A percentile compares a stretch with the other conserved stretches of the same genome.
Evolutionary conservation across 2,888 invertebrate genomes (phyloP).

Genomic region (Neria commutata): DNA sequence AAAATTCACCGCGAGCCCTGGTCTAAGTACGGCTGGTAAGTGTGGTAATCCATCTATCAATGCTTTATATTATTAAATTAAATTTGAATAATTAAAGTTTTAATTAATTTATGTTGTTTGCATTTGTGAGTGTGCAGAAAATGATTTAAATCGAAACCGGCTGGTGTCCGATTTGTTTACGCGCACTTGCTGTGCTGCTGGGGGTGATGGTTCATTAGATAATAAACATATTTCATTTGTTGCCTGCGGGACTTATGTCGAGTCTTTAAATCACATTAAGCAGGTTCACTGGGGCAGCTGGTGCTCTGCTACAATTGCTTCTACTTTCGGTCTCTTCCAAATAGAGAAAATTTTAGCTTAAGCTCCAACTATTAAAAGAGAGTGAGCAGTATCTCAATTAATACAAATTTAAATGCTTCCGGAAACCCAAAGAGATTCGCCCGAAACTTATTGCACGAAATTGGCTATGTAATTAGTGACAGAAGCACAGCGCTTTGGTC

Average conservation of each 20-base stretch:
- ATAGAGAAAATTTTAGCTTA: no score
- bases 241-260: constrained; percentile 6
- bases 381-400: no score
- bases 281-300: background rate
- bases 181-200: constrained; percentile 31
- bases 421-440: no score
- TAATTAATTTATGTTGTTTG: no score
- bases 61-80: no score
- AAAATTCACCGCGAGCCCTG: constrained; percentile 95
- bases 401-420: no score
- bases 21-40: constrained; percentile 93
- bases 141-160: constrained; percentile 23
- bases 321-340: background rate
- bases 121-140: no score
- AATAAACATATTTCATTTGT: constrained; percentile 44
- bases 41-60: background rate
- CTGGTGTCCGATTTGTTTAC: constrained; percentile 2
- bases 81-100: no score
- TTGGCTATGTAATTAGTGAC: no score
- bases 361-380: no score
- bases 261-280: background rate
- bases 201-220: constrained; percentile 46
- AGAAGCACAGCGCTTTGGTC: no score
- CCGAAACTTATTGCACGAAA: no score
- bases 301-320: background rate